Percentiles rank a stretch among this genome's conserved stretches.
Evolutionary conservation across 2,113 vertebrate genomes (phyloP).

Genomic region (Xiphias gladius): DNA sequence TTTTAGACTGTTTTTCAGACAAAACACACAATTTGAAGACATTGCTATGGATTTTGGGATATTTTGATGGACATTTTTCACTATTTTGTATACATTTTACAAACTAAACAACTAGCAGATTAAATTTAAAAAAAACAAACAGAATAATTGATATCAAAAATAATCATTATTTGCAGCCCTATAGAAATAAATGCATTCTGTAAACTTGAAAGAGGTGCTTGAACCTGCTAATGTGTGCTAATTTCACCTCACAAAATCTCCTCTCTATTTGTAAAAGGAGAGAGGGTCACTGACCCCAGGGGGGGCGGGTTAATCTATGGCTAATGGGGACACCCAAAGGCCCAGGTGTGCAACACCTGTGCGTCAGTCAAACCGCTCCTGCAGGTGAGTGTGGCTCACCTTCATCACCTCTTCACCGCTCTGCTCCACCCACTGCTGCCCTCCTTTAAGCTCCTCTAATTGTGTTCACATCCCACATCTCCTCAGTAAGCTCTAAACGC

Average conservation of each 20-base stretch:
- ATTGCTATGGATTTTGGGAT: neutral
- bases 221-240: slow-evolving; percentile 48
- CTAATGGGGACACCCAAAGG: slow-evolving; percentile 50
- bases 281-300: slow-evolving; percentile 69
- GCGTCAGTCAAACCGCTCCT: slow-evolving; percentile 49
- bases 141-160: neutral
- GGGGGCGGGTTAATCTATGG: slow-evolving; percentile 56
- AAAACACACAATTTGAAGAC: neutral
- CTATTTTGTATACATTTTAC: neutral
- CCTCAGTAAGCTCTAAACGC: slow-evolving; percentile 60
- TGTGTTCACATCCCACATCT: slow-evolving; percentile 64
- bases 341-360: slow-evolving; percentile 82
- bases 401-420: neutral
- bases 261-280: slow-evolving; percentile 53
- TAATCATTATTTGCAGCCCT: neutral
- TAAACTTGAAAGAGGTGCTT: neutral
- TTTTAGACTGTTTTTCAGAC: too few species aligned
- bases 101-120: neutral
- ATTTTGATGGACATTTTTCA: neutral
- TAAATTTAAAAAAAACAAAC: neutral
- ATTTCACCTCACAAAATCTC: slow-evolving; percentile 50
- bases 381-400: slow-evolving; percentile 56
- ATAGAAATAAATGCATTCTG: neutral
- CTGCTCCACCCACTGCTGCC: neutral
- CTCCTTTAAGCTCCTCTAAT: slow-evolving; percentile 62